Base-by-base conservation (phyloP, 2,888 invertebrate species). In the Ceriagrion tenellum region DNA sequence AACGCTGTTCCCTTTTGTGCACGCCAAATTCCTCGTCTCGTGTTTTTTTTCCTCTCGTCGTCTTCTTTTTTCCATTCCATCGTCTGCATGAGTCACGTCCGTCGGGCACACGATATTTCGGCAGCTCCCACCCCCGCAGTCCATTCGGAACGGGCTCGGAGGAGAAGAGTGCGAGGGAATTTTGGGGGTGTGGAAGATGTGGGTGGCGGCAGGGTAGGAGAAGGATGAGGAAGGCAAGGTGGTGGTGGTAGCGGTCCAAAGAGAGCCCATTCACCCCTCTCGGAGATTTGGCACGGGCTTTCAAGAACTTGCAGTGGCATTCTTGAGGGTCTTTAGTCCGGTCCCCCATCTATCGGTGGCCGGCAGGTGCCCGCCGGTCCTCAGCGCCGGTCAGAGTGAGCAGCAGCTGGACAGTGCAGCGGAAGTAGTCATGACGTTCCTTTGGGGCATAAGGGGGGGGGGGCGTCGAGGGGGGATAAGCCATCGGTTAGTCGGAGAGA, bases 291-390 rank as follows among this genome's bases (percentile, higher is more conserved):
- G 81, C 81, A 81, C 81, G 81, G 35, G 81, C 81, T 81, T 81
- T 81, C 81, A 81, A 81, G 81, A 81, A 30, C 26, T 59, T 35
- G 35, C 81, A 35, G 81, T 81, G 81, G 81, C 81, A 81, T 81
- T 81, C 81, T 81, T 81, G 35, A 81, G 81, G 81, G 30, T n/a
- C 35, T 81, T 35, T 35, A n/a, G 10, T 4, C 69, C 13, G 20
- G 10, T 6, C 26, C 69, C n/a, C 20, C 81, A 8, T 16, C 30
- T 23, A 2, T 16, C 81, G 81, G 30, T 69, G n/a, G 69, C 30
- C 26, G 81, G 30, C 81, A 81, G 81, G 81, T 81, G 35, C 81
- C 81, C 13, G 35, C 35, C 16, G 12, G n/a, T n/a, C 81, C 81
- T 81, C 30, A 10, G 10, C 16, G 81, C 81, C 81, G 12, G 26